phyloP scores from a whole-genome alignment of 2,797 vertebrate species.

The Eospalax fontanierii region DNA sequence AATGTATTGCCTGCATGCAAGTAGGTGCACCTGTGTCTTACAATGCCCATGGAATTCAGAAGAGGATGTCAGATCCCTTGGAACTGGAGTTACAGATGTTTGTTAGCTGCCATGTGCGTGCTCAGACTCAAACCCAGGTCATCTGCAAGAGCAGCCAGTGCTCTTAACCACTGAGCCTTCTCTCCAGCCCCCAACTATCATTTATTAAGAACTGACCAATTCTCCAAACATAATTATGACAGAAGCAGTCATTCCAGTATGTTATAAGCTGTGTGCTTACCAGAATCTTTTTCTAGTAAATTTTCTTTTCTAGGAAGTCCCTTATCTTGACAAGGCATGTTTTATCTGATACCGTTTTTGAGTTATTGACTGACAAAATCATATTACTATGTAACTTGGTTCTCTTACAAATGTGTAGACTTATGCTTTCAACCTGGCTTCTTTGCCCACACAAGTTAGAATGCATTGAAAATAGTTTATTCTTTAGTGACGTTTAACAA shows the following conservation, averaged over 20 bases:
- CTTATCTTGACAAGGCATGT: not conserved
- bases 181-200: not conserved
- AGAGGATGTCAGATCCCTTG: too few relatives aligned
- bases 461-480: not conserved
- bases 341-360: conserved; percentile 26
- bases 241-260: not conserved
- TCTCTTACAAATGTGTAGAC: not conserved
- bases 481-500: not conserved
- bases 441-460: not conserved
- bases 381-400: not conserved
- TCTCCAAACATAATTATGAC: not conserved
- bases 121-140: too few relatives aligned
- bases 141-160: too few relatives aligned
- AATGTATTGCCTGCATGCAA: too few relatives aligned
- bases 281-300: conserved; percentile 49
- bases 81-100: too few relatives aligned
- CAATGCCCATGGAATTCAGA: too few relatives aligned
- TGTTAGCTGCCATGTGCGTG: too few relatives aligned
- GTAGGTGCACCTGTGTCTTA: too few relatives aligned
- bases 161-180: too few relatives aligned
- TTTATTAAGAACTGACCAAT: conserved; percentile 5
- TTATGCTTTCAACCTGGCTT: not conserved
- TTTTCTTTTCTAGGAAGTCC: not conserved
- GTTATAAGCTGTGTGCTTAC: conserved; percentile 11
- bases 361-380: conserved; percentile 6